Percentiles rank a stretch among this genome's conserved stretches.
phyloP scores from a whole-genome alignment of 2,797 vertebrate species.

The Okamejei kenojei region DNA sequence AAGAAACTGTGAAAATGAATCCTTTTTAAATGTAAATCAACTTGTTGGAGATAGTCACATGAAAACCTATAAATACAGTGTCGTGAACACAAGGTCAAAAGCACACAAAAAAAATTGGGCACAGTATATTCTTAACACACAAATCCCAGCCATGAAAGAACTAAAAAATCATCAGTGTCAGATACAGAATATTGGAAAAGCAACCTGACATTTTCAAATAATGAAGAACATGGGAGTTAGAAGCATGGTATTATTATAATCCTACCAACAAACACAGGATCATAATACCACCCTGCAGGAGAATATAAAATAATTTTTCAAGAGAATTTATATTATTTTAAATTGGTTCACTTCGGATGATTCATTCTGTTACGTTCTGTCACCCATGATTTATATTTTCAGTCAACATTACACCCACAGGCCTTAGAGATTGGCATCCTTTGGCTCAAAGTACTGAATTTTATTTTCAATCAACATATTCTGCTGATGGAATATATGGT shows the following conservation, averaged over 20 bases:
- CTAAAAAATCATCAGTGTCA: background rate
- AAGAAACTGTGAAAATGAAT: background rate
- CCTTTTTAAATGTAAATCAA: background rate
- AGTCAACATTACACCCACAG: background rate
- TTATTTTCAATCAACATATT: background rate
- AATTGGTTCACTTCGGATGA: background rate
- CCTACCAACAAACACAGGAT: background rate
- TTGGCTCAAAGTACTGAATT: background rate
- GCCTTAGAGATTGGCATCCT: background rate
- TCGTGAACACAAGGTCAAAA: background rate
- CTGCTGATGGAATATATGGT: background rate
- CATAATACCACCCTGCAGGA: background rate
- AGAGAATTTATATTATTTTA: background rate
- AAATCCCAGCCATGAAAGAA: background rate
- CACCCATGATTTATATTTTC: background rate
- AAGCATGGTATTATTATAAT: background rate
- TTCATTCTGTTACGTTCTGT: background rate
- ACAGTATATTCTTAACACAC: background rate
- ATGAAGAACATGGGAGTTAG: constrained; percentile 1
- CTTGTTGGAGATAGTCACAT: background rate
- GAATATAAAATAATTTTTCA: background rate
- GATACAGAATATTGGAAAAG: background rate
- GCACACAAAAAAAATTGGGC: background rate
- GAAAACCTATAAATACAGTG: background rate
- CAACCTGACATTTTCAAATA: background rate